phyloP scores from a whole-genome alignment of 2,113 vertebrate species.

The Rattus norvegicus region GRCr8 NC_086026.1:93398001-93398500 shows the following conservation, averaged over 20 bases:
- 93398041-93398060: background rate
- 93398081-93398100: background rate
- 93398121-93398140: slow-evolving; percentile 16
- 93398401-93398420: no score
- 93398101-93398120: background rate
- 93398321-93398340: no score
- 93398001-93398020: background rate
- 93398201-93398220: background rate
- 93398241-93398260: background rate
- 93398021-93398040: background rate
- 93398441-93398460: background rate
- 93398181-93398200: background rate
- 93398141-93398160: background rate
- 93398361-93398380: background rate
- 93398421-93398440: background rate
- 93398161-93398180: background rate
- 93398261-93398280: background rate
- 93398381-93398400: no score
- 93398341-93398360: background rate
- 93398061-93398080: background rate
- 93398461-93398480: background rate
- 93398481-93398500: background rate
- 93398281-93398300: no score
- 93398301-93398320: no score
- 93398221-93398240: background rate